phyloP scores from a whole-genome alignment of 2,888 invertebrate species.

The Cheilosia grossa region DNA sequence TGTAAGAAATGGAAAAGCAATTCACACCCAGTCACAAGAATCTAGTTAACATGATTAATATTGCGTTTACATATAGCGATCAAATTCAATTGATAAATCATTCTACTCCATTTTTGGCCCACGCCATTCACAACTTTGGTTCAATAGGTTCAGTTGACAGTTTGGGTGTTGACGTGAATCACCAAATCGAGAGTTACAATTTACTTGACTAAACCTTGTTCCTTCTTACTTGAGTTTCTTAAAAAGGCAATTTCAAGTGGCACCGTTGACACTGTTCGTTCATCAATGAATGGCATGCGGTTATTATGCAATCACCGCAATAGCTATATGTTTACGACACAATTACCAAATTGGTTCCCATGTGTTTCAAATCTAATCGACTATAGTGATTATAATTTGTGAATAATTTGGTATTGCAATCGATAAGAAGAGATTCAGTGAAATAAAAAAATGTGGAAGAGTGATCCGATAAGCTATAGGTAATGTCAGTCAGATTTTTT shows the following conservation, averaged over 20 bases:
- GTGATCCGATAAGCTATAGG: too few relatives aligned
- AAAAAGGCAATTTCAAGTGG: slow-evolving; percentile 5
- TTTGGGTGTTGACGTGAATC: slow-evolving; percentile 15
- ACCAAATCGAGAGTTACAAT: not conserved
- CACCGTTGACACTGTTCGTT: not conserved
- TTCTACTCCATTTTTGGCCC: not conserved
- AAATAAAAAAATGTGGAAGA: too few relatives aligned
- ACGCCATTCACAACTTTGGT: not conserved
- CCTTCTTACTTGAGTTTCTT: not conserved
- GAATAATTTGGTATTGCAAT: too few relatives aligned
- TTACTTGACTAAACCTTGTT: not conserved
- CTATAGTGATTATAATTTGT: too few relatives aligned
- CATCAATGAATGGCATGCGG: slow-evolving; percentile 1
- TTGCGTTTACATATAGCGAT: too few relatives aligned
- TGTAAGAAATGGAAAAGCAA: too few relatives aligned
- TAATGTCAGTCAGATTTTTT: too few relatives aligned
- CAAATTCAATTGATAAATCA: not conserved
- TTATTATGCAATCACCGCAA: slow-evolving; percentile 9
- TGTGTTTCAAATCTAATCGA: not conserved
- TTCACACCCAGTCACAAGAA: too few relatives aligned
- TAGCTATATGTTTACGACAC: not conserved
- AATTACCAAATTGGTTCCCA: too few relatives aligned
- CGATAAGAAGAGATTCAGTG: too few relatives aligned
- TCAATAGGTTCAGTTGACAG: not conserved
- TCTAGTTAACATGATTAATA: too few relatives aligned